Percentiles rank a stretch among this genome's conserved stretches.
Conservation (phyloP, 2,888 invertebrate species). For the Gymnosoma rotundatum region DNA sequence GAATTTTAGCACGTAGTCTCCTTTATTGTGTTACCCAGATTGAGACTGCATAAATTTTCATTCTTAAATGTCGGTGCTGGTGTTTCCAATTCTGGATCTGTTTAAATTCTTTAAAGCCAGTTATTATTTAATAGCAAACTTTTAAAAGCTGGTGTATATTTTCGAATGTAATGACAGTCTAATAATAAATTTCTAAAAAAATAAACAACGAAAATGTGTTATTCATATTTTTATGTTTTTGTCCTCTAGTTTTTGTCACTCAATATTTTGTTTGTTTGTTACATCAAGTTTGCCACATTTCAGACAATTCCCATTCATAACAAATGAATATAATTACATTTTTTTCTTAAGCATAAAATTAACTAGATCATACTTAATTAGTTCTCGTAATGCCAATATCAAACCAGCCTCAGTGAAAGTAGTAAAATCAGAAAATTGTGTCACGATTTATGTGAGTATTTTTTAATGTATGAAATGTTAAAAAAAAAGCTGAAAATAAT, state of each 20-base stretch:
- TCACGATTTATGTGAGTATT: constrained; percentile 9
- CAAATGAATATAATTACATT: neutral
- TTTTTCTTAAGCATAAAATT: neutral
- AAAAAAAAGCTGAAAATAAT: neutral
- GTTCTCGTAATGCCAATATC: neutral
- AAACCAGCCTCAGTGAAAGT: neutral
- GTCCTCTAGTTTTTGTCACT: neutral
- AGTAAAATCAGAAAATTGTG: constrained; percentile 4
- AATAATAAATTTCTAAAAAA: too few relatives aligned
- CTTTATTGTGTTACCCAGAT: too few relatives aligned
- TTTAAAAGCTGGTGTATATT: too few relatives aligned
- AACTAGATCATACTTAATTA: constrained; percentile 22
- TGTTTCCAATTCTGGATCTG: too few relatives aligned
- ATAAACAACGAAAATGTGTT: neutral
- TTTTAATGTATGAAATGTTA: neutral
- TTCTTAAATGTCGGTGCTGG: too few relatives aligned
- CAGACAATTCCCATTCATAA: neutral
- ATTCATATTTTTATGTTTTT: neutral
- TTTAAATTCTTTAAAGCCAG: too few relatives aligned
- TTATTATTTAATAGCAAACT: too few relatives aligned
- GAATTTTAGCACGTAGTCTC: too few relatives aligned
- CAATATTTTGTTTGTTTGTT: neutral
- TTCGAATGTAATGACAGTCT: too few relatives aligned
- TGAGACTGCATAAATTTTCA: too few relatives aligned
- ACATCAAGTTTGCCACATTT: neutral